A percentile compares a stretch with the other conserved stretches of the same genome.
These are phyloP conservation scores for Sipha maydis DNA, from an alignment of 2,888 invertebrate genomes.

Conservation along the genomic window DNA sequence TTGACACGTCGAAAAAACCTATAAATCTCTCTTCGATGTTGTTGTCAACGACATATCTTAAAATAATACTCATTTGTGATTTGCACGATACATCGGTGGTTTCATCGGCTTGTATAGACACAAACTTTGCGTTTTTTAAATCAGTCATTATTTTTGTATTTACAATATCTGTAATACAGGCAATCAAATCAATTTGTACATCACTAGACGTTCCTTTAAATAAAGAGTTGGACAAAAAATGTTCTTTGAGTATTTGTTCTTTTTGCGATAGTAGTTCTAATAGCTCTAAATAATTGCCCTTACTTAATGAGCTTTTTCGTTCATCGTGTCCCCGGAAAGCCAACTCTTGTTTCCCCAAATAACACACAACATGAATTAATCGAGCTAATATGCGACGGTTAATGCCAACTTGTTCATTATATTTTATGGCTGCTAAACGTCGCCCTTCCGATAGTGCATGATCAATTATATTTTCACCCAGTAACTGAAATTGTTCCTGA, in stretches of 20 bases:
- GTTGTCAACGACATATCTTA: constrained; percentile 47
- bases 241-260: constrained; percentile 39
- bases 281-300: constrained; percentile 62
- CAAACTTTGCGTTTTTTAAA: constrained; percentile 29
- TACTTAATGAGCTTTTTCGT: constrained; percentile 25
- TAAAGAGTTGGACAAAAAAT: constrained; percentile 21
- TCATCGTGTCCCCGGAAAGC: constrained; percentile 61
- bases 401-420: no score
- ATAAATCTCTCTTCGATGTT: constrained; percentile 55
- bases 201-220: constrained; percentile 46
- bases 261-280: constrained; percentile 46
- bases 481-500: neutral
- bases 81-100: no score
- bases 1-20: constrained; percentile 47
- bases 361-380: no score
- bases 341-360: constrained; percentile 62
- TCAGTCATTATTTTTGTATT: constrained; percentile 30
- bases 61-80: no score
- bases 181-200: constrained; percentile 62
- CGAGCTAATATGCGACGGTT: no score
- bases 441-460: no score
- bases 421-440: no score
- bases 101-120: no score
- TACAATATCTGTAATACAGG: neutral
- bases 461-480: no score